Conservation (phyloP, 2,888 invertebrate genomes). For the Drepana falcataria region DNA sequence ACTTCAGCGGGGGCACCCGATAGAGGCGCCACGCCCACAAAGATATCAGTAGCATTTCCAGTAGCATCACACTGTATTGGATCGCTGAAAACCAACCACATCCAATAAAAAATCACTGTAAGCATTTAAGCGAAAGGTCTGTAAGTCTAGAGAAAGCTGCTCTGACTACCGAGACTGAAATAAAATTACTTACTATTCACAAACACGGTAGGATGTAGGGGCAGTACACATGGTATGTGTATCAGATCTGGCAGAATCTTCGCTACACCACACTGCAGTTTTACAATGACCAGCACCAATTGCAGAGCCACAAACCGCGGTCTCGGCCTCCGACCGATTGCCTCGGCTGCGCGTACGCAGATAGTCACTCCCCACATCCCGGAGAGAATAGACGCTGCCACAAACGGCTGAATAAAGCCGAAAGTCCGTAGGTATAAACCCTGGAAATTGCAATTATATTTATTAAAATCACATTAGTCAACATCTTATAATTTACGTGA, state of each 20-base stretch:
- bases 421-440: conserved; percentile 77
- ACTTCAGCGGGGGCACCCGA: conserved; percentile 57
- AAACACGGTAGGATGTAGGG: conserved; percentile 82
- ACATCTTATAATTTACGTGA: too few species aligned
- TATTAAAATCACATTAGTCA: conserved; percentile 1
- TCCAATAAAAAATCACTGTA: too few species aligned
- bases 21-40: conserved; percentile 81
- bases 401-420: conserved; percentile 81
- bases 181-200: conserved; percentile 78
- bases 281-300: conserved; percentile 82
- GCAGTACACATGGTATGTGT: conserved; percentile 80
- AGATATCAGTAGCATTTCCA: conserved; percentile 83
- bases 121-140: too few species aligned
- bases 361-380: conserved; percentile 85
- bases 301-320: conserved; percentile 80
- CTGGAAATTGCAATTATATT: conserved; percentile 46
- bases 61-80: conserved; percentile 81
- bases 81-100: conserved; percentile 73
- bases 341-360: conserved; percentile 67
- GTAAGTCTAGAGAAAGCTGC: too few species aligned
- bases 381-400: conserved; percentile 81
- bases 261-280: conserved; percentile 81
- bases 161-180: too few species aligned
- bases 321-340: conserved; percentile 63
- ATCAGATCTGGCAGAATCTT: conserved; percentile 76